phyloP scores from a whole-genome alignment of 2,888 invertebrate genomes.

The Melipona beecheii region DNA sequence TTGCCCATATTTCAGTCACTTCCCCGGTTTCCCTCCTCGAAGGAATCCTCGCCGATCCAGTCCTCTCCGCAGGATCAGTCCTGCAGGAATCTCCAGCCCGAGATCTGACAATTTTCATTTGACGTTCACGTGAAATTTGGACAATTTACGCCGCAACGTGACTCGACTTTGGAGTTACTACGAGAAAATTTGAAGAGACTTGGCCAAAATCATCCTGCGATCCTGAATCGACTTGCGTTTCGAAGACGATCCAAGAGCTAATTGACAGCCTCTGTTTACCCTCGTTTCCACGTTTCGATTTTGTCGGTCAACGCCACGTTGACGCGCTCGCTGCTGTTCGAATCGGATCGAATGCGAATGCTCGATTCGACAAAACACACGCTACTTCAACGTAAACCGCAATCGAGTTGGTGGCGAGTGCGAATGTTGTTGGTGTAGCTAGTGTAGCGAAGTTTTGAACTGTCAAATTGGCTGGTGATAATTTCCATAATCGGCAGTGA shows the following conservation, averaged over 20 bases:
- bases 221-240: not conserved
- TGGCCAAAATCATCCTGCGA: slow-evolving; percentile 35
- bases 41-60: not conserved
- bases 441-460: too few species aligned
- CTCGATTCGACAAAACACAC: too few species aligned
- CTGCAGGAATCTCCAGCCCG: not conserved
- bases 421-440: too few species aligned
- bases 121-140: slow-evolving; percentile 19
- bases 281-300: slow-evolving; percentile 14
- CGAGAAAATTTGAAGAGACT: slow-evolving; percentile 30
- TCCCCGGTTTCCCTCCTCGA: not conserved
- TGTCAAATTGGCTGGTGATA: too few species aligned
- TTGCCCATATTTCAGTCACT: slow-evolving; percentile 66
- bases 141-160: too few species aligned
- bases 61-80: not conserved
- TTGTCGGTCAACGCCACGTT: not conserved
- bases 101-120: not conserved
- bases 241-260: not conserved
- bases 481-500: too few species aligned
- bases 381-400: too few species aligned
- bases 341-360: too few species aligned
- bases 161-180: not conserved
- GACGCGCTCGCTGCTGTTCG: not conserved
- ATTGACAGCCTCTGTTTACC: slow-evolving; percentile 30
- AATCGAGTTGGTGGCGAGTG: too few species aligned